These are phyloP conservation scores for Scleropages formosus DNA, from an alignment of 2,797 vertebrate genomes.

Conservation along the genomic window DNA sequence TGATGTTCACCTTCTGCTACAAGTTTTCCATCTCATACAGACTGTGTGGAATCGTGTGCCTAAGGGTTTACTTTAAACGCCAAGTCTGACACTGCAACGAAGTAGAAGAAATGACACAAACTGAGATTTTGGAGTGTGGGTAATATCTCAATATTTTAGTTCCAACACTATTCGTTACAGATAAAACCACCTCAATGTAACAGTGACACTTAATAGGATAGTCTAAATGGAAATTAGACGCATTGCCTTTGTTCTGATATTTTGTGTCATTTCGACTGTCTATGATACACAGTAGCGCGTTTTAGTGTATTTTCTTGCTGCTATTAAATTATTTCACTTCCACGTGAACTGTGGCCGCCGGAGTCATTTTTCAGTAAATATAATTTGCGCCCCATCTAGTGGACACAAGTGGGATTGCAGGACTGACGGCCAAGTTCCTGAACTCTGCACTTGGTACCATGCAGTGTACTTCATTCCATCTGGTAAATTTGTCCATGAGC, in stretches of 20 bases:
- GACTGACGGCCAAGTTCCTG: neutral
- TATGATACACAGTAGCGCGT: neutral
- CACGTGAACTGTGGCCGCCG: slow-evolving; percentile 2
- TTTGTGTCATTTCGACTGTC: neutral
- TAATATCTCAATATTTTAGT: too few relatives aligned
- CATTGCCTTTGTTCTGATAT: neutral
- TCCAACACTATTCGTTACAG: too few relatives aligned
- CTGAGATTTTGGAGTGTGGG: too few relatives aligned
- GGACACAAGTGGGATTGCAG: slow-evolving; percentile 12
- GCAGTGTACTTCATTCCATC: too few relatives aligned
- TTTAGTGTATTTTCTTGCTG: neutral
- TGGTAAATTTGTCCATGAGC: too few relatives aligned
- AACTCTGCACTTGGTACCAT: neutral
- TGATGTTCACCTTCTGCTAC: too few relatives aligned
- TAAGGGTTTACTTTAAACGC: too few relatives aligned
- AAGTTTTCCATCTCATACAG: too few relatives aligned
- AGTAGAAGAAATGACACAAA: too few relatives aligned
- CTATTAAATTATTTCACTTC: neutral
- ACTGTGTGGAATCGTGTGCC: too few relatives aligned
- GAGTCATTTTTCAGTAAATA: neutral
- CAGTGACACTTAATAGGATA: neutral
- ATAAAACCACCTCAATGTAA: neutral
- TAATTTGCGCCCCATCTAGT: slow-evolving; percentile 29
- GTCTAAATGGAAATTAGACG: neutral
- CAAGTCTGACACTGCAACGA: too few relatives aligned